phyloP scores from a whole-genome alignment of 2,113 vertebrate genomes.

The Peromyscus maniculatus region DNA sequence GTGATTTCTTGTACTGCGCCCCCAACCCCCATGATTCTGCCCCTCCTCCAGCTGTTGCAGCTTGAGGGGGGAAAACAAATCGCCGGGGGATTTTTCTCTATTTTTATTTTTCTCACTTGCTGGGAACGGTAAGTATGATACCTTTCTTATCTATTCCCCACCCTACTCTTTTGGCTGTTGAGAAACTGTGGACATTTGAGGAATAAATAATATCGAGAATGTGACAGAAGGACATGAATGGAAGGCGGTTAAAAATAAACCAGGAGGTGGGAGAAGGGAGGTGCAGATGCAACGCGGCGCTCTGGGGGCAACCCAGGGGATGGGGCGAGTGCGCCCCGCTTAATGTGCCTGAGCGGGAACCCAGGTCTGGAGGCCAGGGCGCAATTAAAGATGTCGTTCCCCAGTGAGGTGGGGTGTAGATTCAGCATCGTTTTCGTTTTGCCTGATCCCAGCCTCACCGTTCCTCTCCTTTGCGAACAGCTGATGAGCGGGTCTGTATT shows the following conservation, averaged over 20 bases:
- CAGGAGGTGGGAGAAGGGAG: slow-evolving; percentile 79
- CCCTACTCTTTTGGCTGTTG: slow-evolving; percentile 37
- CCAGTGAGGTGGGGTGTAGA: slow-evolving; percentile 63
- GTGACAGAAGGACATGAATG: slow-evolving; percentile 81
- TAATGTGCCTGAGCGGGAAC: slow-evolving; percentile 69
- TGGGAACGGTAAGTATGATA: slow-evolving; percentile 84
- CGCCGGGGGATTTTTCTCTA: slow-evolving; percentile 46
- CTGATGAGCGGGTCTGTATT: slow-evolving; percentile 74
- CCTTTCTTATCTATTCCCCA: slow-evolving; percentile 38
- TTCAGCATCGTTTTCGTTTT: slow-evolving; percentile 63
- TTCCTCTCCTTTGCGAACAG: slow-evolving; percentile 74
- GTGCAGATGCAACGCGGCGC: slow-evolving; percentile 77
- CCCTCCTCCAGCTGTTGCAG: slow-evolving; percentile 77
- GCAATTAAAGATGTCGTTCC: slow-evolving; percentile 81
- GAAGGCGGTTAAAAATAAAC: slow-evolving; percentile 83
- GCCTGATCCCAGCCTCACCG: slow-evolving; percentile 61
- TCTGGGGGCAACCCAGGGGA: slow-evolving; percentile 69
- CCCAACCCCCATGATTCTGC: slow-evolving; percentile 55
- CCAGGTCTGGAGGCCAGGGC: slow-evolving; percentile 67
- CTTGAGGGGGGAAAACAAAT: slow-evolving; percentile 53
- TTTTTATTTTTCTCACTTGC: slow-evolving; percentile 76
- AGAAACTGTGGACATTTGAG: slow-evolving; percentile 77
- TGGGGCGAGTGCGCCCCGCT: slow-evolving; percentile 67
- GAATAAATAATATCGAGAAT: slow-evolving; percentile 76
- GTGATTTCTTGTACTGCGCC: slow-evolving; percentile 46